phyloP scores from a whole-genome alignment of 2,888 invertebrate species.

The Leptothorax acervorum region DNA sequence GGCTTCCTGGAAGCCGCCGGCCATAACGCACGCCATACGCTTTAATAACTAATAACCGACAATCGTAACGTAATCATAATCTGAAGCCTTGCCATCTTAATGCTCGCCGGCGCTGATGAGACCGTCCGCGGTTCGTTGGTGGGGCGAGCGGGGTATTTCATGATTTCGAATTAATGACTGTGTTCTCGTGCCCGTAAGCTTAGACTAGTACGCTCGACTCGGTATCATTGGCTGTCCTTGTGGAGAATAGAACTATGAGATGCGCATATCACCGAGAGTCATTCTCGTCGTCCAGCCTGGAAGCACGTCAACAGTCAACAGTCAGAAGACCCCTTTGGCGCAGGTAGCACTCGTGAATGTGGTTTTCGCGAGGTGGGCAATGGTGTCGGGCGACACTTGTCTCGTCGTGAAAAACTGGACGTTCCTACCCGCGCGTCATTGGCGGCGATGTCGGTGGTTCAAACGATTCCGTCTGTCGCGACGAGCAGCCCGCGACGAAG shows the following conservation, averaged over 20 bases:
- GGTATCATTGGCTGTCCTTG: not conserved
- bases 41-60: conserved; percentile 75
- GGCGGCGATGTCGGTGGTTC: conserved; percentile 71
- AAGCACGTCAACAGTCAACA: conserved; percentile 66
- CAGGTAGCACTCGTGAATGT: conserved; percentile 75
- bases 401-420: conserved; percentile 83
- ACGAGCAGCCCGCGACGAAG: not conserved
- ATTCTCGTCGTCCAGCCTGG: conserved; percentile 28
- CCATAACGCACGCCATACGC: conserved; percentile 56
- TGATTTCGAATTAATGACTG: conserved; percentile 33
- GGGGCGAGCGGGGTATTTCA: not conserved
- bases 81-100: conserved; percentile 57
- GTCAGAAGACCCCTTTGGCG: conserved; percentile 64
- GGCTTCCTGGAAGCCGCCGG: conserved; percentile 73
- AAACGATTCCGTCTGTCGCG: not conserved
- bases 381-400: conserved; percentile 84
- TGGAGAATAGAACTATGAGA: not conserved
- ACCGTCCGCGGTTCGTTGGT: conserved; percentile 18
- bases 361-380: conserved; percentile 79
- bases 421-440: conserved; percentile 74
- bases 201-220: not conserved
- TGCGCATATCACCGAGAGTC: conserved; percentile 1
- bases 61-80: conserved; percentile 71
- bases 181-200: not conserved
- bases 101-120: conserved; percentile 55